phyloP scores from a whole-genome alignment of 2,888 invertebrate genomes.

The Dasysyrphus tricinctus region DNA sequence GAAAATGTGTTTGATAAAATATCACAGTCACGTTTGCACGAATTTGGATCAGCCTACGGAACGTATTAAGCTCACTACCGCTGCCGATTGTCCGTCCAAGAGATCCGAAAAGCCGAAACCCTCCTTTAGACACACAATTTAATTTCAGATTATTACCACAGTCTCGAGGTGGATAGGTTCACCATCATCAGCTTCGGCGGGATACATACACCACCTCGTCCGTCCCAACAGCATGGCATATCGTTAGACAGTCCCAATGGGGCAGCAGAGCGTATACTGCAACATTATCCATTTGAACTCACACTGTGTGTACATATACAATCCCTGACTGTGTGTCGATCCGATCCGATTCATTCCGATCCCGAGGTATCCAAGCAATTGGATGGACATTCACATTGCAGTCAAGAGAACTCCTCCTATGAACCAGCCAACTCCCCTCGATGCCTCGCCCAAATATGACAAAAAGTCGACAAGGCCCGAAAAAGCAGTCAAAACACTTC shows the following conservation, averaged over 20 bases:
- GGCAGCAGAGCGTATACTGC: slow-evolving; percentile 28
- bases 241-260: slow-evolving; percentile 16
- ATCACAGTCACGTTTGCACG: slow-evolving; percentile 76
- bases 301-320: slow-evolving; percentile 19
- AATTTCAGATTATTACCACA: slow-evolving; percentile 67
- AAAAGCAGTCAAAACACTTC: slow-evolving; percentile 74
- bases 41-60: slow-evolving; percentile 75
- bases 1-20: slow-evolving; percentile 69
- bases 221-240: background rate
- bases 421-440: slow-evolving; percentile 12
- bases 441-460: slow-evolving; percentile 75
- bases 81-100: slow-evolving; percentile 22
- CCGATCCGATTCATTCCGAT: slow-evolving; percentile 21
- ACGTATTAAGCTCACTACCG: slow-evolving; percentile 58
- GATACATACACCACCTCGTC: background rate
- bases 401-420: slow-evolving; percentile 34
- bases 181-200: slow-evolving; percentile 15
- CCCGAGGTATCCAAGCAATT: slow-evolving; percentile 53
- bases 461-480: slow-evolving; percentile 66
- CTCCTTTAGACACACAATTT: slow-evolving; percentile 68
- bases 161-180: slow-evolving; percentile 45
- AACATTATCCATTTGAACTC: slow-evolving; percentile 62
- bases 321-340: slow-evolving; percentile 43
- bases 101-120: slow-evolving; percentile 11
- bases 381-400: slow-evolving; percentile 68